Evolutionary conservation across 1,140 invertebrate species (phyloP).

Genomic region (Bombyx mori): ASM3026992v2 NC_085125.1:13312001-13312500

Average conservation of each 20-base stretch:
- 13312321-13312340: slow-evolving; percentile 36
- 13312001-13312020: too few relatives aligned
- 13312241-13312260: slow-evolving; percentile 58
- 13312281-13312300: slow-evolving; percentile 54
- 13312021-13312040: too few relatives aligned
- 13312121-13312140: too few relatives aligned
- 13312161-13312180: slow-evolving; percentile 59
- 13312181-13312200: slow-evolving; percentile 42
- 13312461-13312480: slow-evolving; percentile 26
- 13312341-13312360: slow-evolving; percentile 54
- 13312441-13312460: slow-evolving; percentile 32
- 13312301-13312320: slow-evolving; percentile 46
- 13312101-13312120: too few relatives aligned
- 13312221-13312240: slow-evolving; percentile 55
- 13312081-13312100: too few relatives aligned
- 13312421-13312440: slow-evolving; percentile 26
- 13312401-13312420: slow-evolving; percentile 52
- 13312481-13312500: slow-evolving; percentile 25
- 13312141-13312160: slow-evolving; percentile 38
- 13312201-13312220: slow-evolving; percentile 46
- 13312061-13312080: too few relatives aligned
- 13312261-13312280: slow-evolving; percentile 58
- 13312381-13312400: slow-evolving; percentile 39
- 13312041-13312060: too few relatives aligned
- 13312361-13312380: slow-evolving; percentile 43